phyloP scores from a whole-genome alignment of 2,113 vertebrate species.

The Mastomys natalensis region DNA sequence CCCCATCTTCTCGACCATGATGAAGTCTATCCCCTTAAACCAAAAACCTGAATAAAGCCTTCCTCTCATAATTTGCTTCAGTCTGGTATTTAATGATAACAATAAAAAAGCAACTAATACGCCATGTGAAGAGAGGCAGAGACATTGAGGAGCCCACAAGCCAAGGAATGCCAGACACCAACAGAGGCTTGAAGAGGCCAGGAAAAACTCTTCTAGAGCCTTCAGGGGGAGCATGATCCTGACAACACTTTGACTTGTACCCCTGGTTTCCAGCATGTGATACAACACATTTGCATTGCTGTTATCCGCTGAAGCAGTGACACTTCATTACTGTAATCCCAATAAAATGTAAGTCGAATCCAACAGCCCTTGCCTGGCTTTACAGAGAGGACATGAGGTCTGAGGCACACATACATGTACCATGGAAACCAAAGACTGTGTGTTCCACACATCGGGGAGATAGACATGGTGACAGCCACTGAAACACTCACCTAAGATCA shows the following conservation, averaged over 20 bases:
- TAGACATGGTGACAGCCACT: not conserved
- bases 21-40: not conserved
- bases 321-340: no score
- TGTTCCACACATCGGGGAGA: not conserved
- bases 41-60: not conserved
- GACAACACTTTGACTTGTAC: no score
- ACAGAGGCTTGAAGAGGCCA: not conserved
- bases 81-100: not conserved
- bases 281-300: not conserved
- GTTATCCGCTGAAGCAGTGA: not conserved
- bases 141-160: not conserved
- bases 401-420: not conserved
- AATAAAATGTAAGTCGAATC: not conserved
- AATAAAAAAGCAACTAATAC: not conserved
- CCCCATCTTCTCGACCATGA: not conserved
- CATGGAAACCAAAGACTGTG: not conserved
- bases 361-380: no score
- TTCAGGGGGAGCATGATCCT: not conserved
- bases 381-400: not conserved
- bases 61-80: not conserved
- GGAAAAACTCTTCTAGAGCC: not conserved
- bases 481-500: accelerated
- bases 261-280: no score
- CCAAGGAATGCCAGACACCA: not conserved
- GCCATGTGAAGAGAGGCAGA: not conserved